Evolutionary conservation across 30 jellyfish, hydroid and myxozoan species (phyloP), one percentile per base, ranked within the genome.

Genomic region (Pseudorhiza aurosa): DNA sequence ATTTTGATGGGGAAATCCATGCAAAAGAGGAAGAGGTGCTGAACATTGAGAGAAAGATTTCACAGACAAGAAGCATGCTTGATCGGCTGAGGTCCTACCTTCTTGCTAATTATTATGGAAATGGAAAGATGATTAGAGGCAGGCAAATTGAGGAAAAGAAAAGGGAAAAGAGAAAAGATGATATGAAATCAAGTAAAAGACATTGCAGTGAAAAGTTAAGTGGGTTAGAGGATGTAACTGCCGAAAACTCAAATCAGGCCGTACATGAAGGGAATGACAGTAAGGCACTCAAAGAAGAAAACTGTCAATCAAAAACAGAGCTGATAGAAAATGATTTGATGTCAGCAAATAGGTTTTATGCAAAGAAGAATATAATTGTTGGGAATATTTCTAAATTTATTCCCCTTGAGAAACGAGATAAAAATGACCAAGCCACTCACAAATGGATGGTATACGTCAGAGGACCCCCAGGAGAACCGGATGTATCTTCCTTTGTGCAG

Each of bases 371-470:
- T 21, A 44, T 93, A 25, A 73, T 85, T 37, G 97, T 93, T 50
- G 99, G 99, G 5, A 93, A 93, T 64, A 87, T 93, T 28, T 93
- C 99, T 18, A 93, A 93, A 70, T 93, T 87, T 55, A 77, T 93
- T 19, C 92, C 96, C 7, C 43, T 83, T 0, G 99, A 93, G 32
- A 86, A 53, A 26, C 84, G 96, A 14, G 96, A 93, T 47, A 93
- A 87, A 49, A 85, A 80, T 56, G 99, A 93, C 68, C 95, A 93
- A 35, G 81, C 97, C 0, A 76, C 99, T 10, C 99, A 93, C 29
- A 86, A 86, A 62, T 93, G 99, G 99, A 93, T 93, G 99, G 99
- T 93, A 11, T 93, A 93, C 65, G 88, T 93, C 9, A 80, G 99
- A 26, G 96, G 95, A n/a, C 89, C 97, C 3, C 82, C 89, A 24